These are phyloP conservation scores for Callopanchax toddi DNA, from an alignment of 2,113 vertebrate genomes.

Conservation along the genomic window DNA sequence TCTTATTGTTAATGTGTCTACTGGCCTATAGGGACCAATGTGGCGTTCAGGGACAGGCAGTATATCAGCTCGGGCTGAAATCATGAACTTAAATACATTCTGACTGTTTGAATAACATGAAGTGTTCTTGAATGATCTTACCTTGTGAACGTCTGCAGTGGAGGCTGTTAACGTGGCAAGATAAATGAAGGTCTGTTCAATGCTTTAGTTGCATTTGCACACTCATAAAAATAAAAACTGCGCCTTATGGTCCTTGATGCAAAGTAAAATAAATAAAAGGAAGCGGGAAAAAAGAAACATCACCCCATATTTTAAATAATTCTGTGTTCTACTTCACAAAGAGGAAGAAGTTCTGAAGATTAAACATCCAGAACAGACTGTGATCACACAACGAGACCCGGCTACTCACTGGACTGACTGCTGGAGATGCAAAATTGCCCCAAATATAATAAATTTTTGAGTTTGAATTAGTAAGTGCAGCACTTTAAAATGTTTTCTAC, in stretches of 20 bases:
- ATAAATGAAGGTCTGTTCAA: conserved; percentile 40
- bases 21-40: conserved; percentile 5
- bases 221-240: conserved; percentile 9
- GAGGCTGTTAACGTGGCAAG: conserved; percentile 33
- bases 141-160: conserved; percentile 35
- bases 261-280: conserved; percentile 8
- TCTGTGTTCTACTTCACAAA: not conserved
- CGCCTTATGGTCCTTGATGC: conserved; percentile 15
- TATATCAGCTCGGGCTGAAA: not conserved
- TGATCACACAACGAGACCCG: no score
- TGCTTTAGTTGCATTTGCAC: conserved; percentile 19
- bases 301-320: conserved; percentile 23
- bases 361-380: no score
- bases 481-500: no score
- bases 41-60: conserved; percentile 24
- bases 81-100: conserved; percentile 39
- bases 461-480: no score
- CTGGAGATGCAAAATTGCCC: no score
- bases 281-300: conserved; percentile 14
- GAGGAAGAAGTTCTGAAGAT: no score
- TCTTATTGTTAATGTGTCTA: not conserved
- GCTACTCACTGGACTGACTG: no score
- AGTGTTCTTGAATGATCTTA: conserved; percentile 29
- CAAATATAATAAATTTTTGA: no score
- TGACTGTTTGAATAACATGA: conserved; percentile 59